Base-by-base conservation (phyloP, 2,113 vertebrate genomes). In the Bujurquina vittata region DNA sequence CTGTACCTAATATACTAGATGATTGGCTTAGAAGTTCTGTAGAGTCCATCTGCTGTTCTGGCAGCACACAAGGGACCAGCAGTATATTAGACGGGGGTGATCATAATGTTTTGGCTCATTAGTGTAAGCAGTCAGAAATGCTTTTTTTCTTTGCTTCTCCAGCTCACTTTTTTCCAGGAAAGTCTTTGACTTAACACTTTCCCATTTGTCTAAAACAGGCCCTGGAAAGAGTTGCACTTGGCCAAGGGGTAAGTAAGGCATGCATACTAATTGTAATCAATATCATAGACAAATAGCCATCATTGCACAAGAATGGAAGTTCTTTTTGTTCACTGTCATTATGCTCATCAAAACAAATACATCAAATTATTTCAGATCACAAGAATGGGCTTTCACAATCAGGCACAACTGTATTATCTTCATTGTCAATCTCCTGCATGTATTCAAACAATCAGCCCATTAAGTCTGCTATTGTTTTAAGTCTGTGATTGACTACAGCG, bases 171-270 rank as follows among this genome's bases (percentile, higher is more conserved):
- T 29, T 78, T 20, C 69, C 49, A 40, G 65, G 5, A 57, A 79
- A 26, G 57, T 61, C 10, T 84, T 74, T 26, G 37, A 56, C 29
- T 56, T 40, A 59, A 79, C 17, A 17, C 11, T 62, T 52, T 43
- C 3, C 52, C 9, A 7, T 65, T 79, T 61, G n/a, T 9, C 29
- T 18, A 12, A 63, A 74, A 85, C 91, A 96, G 95, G 95, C 95
- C 6, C 82, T 95, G n/a, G 95, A 95, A 88, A 93, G 95, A 88
- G 94, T 96, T 29, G 75, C 94, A 11, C 87, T 87, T 5, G 95
- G 95, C 82, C 93, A 94, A 86, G 95, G 95, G 87, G 95, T 96
- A 22, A 95, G 95, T 92, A 55, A n/a, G 10, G 1, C 3, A 17
- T 37, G 37, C 67, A 31, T 49, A 22, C 26, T 60, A 26, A 63